Conservation (phyloP, 2,888 invertebrate genomes). For the Lapara coniferarum region DNA sequence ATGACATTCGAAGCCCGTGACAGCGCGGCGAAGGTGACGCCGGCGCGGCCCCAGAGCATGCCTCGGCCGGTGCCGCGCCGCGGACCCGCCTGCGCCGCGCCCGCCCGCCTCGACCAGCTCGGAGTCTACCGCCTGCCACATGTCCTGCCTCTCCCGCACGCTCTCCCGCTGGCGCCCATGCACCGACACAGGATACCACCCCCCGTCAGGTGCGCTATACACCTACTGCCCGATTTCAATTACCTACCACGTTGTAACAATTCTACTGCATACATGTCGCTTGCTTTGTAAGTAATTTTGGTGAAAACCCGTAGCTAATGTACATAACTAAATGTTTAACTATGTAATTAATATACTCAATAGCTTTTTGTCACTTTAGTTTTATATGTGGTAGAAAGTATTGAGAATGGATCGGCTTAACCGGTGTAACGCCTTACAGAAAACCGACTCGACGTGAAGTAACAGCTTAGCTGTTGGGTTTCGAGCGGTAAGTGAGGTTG, state of each 20-base stretch:
- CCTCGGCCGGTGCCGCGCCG: constrained; percentile 80
- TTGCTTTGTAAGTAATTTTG: constrained; percentile 17
- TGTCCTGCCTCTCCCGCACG: constrained; percentile 71
- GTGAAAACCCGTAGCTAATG: not conserved
- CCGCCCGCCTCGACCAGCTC: constrained; percentile 86
- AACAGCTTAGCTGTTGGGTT: too few relatives aligned
- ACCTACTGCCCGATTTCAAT: not conserved
- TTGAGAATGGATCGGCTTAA: too few relatives aligned
- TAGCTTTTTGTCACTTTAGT: too few relatives aligned
- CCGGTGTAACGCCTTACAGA: too few relatives aligned
- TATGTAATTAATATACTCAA: not conserved
- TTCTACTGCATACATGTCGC: not conserved
- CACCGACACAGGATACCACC: constrained; percentile 69
- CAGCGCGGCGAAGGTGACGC: constrained; percentile 94
- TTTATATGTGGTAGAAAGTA: too few relatives aligned
- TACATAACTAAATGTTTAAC: not conserved
- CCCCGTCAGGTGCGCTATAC: constrained; percentile 62
- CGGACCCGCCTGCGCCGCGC: constrained; percentile 73
- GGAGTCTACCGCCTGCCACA: constrained; percentile 86
- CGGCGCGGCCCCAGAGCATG: constrained; percentile 85
- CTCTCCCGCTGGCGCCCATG: constrained; percentile 65
- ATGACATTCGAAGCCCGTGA: constrained; percentile 99
- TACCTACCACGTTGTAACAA: not conserved
- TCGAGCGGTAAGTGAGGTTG: too few relatives aligned
- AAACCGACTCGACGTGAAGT: too few relatives aligned